Conservation (phyloP, 2,888 invertebrate genomes). For the Apodemia zela region DNA sequence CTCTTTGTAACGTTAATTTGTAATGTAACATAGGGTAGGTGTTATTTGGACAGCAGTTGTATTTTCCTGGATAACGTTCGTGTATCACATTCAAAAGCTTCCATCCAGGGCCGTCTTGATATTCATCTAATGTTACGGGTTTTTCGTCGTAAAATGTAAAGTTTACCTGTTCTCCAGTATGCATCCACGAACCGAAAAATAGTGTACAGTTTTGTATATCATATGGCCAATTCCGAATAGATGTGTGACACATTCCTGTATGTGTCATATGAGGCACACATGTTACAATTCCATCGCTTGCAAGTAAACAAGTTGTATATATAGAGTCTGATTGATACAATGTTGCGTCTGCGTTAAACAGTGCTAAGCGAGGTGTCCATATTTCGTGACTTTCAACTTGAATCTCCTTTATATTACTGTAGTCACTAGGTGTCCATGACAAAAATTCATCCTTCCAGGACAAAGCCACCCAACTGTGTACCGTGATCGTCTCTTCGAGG, state of each 20-base stretch:
- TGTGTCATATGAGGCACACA: slow-evolving; percentile 82
- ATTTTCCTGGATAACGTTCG: slow-evolving; percentile 69
- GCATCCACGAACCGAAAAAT: slow-evolving; percentile 84
- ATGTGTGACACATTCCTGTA: slow-evolving; percentile 79
- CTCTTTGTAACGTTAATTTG: slow-evolving; percentile 78
- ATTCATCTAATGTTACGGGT: slow-evolving; percentile 66
- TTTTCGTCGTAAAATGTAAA: slow-evolving; percentile 54
- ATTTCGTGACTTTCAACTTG: slow-evolving; percentile 84
- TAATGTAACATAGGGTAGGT: slow-evolving; percentile 82
- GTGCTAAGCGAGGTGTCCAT: slow-evolving; percentile 88
- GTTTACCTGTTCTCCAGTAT: slow-evolving; percentile 83
- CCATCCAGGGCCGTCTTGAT: slow-evolving; percentile 81
- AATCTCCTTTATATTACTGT: slow-evolving; percentile 81
- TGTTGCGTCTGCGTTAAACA: slow-evolving; percentile 83
- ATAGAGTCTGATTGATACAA: slow-evolving; percentile 54
- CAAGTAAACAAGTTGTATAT: slow-evolving; percentile 75
- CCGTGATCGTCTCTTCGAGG: slow-evolving; percentile 66
- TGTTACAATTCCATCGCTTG: slow-evolving; percentile 76
- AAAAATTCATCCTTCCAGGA: slow-evolving; percentile 84
- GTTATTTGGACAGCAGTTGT: slow-evolving; percentile 75
- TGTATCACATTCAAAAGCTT: slow-evolving; percentile 63
- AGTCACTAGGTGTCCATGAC: slow-evolving; percentile 85
- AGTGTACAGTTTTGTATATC: slow-evolving; percentile 84
- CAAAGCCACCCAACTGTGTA: slow-evolving; percentile 79
- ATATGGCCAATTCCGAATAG: slow-evolving; percentile 83